Conservation (phyloP, 2,797 vertebrate genomes). For the Muscicapa striata region DNA sequence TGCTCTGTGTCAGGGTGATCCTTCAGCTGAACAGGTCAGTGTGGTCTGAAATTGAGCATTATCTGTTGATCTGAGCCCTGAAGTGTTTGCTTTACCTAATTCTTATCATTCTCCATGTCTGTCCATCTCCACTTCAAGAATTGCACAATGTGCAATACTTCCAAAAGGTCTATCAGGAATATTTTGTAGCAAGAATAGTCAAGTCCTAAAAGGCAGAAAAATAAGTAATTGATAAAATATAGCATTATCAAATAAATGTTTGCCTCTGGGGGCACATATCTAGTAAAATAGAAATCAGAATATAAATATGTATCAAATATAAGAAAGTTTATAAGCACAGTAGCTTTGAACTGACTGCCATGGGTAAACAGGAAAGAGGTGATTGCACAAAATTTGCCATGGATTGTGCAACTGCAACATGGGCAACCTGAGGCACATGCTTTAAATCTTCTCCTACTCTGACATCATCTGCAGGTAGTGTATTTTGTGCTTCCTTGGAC, state of each 20-base stretch:
- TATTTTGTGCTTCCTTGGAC: neutral
- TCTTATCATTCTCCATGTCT: constrained; percentile 23
- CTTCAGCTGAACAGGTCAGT: constrained; percentile 36
- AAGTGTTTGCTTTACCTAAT: constrained; percentile 47
- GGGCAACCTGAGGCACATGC: neutral
- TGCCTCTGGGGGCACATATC: neutral
- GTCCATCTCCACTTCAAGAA: neutral
- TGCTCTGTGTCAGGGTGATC: constrained; percentile 46
- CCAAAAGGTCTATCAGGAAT: neutral
- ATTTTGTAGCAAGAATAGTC: neutral
- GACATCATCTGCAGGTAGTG: neutral
- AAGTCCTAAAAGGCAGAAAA: neutral
- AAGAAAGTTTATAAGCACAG: neutral
- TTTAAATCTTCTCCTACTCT: neutral
- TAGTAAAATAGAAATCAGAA: neutral
- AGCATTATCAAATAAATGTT: neutral
- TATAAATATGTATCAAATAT: neutral
- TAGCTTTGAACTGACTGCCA: neutral
- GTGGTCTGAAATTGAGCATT: constrained; percentile 35
- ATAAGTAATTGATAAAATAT: neutral
- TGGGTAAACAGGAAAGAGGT: neutral
- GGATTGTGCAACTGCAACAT: neutral
- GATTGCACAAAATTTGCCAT: neutral
- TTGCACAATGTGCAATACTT: constrained; percentile 29
- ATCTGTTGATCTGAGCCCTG: constrained; percentile 32